These are phyloP conservation scores for Arctia plantaginis DNA, from an alignment of 2,888 invertebrate species.

Conservation along the genomic window DNA sequence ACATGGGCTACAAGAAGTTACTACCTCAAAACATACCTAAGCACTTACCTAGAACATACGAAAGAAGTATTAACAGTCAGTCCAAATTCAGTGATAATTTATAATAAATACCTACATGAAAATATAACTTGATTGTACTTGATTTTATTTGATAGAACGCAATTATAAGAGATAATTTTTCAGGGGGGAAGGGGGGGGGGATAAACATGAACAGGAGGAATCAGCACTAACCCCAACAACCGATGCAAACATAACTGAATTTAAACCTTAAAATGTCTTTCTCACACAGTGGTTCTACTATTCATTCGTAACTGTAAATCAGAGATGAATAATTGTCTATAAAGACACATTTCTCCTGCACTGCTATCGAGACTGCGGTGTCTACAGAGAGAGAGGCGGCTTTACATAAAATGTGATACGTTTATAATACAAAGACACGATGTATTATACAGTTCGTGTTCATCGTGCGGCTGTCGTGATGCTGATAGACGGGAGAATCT, in stretches of 20 bases:
- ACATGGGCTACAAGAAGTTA: not conserved
- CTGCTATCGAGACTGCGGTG: not conserved
- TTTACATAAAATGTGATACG: constrained; percentile 37
- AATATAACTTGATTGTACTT: too few relatives aligned
- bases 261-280: not conserved
- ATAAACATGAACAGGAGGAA: too few relatives aligned
- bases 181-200: too few relatives aligned
- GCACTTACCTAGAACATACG: not conserved
- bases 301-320: constrained; percentile 5
- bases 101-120: too few relatives aligned
- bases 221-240: too few relatives aligned
- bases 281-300: not conserved
- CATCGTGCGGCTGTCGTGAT: constrained; percentile 34
- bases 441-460: constrained; percentile 49
- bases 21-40: not conserved
- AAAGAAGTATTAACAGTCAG: not conserved
- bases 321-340: constrained; percentile 1
- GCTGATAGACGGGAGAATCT: constrained; percentile 27
- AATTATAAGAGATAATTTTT: too few relatives aligned
- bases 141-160: too few relatives aligned
- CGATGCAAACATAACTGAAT: not conserved
- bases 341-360: constrained; percentile 14
- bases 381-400: constrained; percentile 22
- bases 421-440: constrained; percentile 46
- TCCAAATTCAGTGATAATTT: not conserved